These are phyloP conservation scores for Sakesphorus luctuosus DNA, from an alignment of 2,113 vertebrate genomes.

Conservation along the genomic window DNA sequence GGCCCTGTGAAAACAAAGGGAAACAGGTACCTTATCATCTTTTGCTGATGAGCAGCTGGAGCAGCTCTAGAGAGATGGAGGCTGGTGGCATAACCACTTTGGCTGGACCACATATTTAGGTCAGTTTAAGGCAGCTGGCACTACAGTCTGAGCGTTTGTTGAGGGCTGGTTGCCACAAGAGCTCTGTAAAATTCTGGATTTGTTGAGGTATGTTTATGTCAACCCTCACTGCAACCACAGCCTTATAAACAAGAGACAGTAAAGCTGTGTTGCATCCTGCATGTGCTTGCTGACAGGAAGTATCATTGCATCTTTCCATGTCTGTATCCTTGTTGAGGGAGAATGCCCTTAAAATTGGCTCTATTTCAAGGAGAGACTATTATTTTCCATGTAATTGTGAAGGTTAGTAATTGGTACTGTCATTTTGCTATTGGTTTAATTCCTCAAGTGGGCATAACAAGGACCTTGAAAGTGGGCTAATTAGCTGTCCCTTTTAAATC, in stretches of 20 bases:
- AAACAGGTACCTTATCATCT: background rate
- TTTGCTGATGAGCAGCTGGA: background rate
- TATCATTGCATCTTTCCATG: background rate
- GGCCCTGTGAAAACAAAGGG: background rate
- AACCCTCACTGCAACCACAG: background rate
- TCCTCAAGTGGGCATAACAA: background rate
- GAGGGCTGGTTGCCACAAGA: background rate
- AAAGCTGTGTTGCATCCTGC: background rate
- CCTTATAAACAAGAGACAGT: background rate
- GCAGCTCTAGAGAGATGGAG: background rate
- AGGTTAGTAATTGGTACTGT: background rate
- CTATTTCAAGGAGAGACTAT: background rate
- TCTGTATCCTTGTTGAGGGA: background rate
- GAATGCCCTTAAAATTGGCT: background rate
- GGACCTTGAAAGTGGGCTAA: conserved; percentile 11
- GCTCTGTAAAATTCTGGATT: background rate
- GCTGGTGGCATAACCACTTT: background rate
- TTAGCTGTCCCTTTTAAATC: background rate
- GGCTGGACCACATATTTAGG: background rate
- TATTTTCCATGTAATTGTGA: background rate
- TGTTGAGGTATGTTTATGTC: background rate
- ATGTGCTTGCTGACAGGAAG: background rate
- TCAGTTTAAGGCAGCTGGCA: background rate
- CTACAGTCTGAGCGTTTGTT: background rate
- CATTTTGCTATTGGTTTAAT: background rate